Base-by-base conservation (phyloP, 2,113 vertebrate genomes). In the Chionomys nivalis region DNA sequence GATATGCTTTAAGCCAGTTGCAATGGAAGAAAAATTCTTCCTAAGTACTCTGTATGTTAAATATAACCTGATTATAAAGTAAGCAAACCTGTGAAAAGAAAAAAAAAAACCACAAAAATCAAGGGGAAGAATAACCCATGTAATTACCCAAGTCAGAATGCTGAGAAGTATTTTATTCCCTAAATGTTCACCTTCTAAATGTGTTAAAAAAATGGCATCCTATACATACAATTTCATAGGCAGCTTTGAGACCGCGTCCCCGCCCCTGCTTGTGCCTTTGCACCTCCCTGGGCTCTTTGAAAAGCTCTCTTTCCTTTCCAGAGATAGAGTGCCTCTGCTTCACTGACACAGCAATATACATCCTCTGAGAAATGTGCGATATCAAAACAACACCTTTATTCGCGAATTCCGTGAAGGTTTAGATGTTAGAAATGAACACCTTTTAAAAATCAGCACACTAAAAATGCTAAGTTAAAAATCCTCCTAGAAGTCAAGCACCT, bases 11-110 rank as follows among this genome's bases (percentile, higher is more conserved):
- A 79, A 94, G n/a, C 6, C 17, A 91, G 58, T 47, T 63, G 23
- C 63, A 92, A 44, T 79, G 33, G 66, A 44, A 92, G 65, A 28
- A 85, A 94, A 49, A 65, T 42, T 63, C 31, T 44, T 76, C 2
- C 36, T n/a, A 0, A 78, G 6, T 82, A 68, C 23, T 94, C 61
- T 23, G 52, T 33, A 75, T 78, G 33, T 36, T 93, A 86, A 94
- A 93, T 87, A 92, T 44, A 52, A 81, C 47, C 11, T 66, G 49
- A 82, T 91, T n/a, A 76, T 82, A 89, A 87, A 90, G 90, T 77
- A 17, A 72, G 3, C 33, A 96, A 78, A n/a, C 87, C 89, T 77
- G 28, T 94, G 36, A 33, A 72, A 93, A 24, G 42, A 63, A 65
- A 73, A 93, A 73, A 89, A 79, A 85, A 12, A 9, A n/a, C 26